Percentiles rank a stretch among this genome's conserved stretches.
phyloP scores from a whole-genome alignment of 2,113 vertebrate species.

The Excalfactoria chinensis region DNA sequence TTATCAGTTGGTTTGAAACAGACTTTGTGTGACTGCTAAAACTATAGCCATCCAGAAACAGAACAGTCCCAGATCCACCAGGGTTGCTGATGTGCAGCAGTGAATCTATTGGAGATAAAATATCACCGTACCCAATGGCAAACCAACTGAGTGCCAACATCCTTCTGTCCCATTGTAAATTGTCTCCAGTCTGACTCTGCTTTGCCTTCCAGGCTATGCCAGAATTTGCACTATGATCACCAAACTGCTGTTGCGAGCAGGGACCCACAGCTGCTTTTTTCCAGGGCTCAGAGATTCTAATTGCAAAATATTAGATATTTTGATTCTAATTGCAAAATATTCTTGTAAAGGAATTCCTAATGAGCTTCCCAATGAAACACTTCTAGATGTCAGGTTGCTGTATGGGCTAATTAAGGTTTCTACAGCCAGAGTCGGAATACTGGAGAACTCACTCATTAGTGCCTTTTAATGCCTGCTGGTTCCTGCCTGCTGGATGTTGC shows the following conservation, averaged over 20 bases:
- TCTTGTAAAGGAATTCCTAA: constrained; percentile 47
- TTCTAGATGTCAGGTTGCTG: constrained; percentile 23
- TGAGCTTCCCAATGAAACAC: constrained; percentile 28
- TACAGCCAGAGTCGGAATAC: not conserved
- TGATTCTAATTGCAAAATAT: constrained; percentile 58
- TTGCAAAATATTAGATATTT: too few species aligned
- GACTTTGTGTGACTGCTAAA: not conserved
- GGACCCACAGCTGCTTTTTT: not conserved
- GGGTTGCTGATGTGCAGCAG: not conserved
- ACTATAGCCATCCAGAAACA: not conserved
- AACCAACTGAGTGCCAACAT: not conserved
- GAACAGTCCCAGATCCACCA: not conserved
- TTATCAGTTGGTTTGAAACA: not conserved
- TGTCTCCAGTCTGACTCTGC: not conserved
- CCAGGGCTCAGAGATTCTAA: not conserved
- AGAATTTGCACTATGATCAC: constrained; percentile 33
- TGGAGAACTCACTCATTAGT: constrained; percentile 51
- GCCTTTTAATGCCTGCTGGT: not conserved
- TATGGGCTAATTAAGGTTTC: constrained; percentile 14
- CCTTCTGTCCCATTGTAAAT: not conserved
- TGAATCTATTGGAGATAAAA: not conserved
- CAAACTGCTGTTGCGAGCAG: not conserved
- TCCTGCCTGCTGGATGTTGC: not conserved
- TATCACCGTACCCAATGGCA: not conserved
- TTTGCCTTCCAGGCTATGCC: not conserved